Conservation (phyloP, 2,113 vertebrate genomes). For the Setophaga kirtlandii region DNA sequence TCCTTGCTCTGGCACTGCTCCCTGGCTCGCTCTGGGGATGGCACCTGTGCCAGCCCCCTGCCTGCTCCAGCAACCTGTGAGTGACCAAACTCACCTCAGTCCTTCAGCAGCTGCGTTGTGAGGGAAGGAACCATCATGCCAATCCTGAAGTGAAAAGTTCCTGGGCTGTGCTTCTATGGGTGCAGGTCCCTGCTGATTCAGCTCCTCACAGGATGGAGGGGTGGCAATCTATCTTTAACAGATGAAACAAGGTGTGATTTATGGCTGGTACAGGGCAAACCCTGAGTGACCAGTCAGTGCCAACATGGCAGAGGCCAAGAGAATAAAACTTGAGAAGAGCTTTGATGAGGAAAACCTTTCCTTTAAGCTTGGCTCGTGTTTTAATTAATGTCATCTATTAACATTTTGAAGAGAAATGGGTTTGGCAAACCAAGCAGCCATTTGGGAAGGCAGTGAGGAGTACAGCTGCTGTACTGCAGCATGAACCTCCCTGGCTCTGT, state of each 20-base stretch:
- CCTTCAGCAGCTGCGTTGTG: not conserved
- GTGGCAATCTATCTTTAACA: not conserved
- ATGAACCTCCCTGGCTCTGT: not conserved
- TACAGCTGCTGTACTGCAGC: not conserved
- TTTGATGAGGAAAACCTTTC: not conserved
- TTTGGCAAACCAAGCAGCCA: conserved; percentile 18
- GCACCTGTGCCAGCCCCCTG: not conserved
- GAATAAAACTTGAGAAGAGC: not conserved
- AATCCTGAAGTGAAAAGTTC: not conserved
- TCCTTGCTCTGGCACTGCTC: not conserved
- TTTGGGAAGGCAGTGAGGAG: not conserved
- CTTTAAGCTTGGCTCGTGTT: not conserved
- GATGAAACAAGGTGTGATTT: not conserved
- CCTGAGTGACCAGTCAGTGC: not conserved
- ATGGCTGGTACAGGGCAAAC: not conserved
- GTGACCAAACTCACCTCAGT: not conserved
- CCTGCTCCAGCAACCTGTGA: not conserved
- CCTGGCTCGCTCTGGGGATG: not conserved
- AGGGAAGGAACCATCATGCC: not conserved
- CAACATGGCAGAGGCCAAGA: not conserved
- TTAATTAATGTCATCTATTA: conserved; percentile 12
- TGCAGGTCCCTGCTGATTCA: not conserved
- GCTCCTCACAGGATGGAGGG: not conserved
- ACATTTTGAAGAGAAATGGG: not conserved
- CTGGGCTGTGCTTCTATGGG: not conserved